A percentile compares a stretch with the other conserved stretches of the same genome.
These are phyloP conservation scores for Chaetoderma sp. DNA, from an alignment of 2,888 invertebrate species.

Conservation along the genomic window DNA sequence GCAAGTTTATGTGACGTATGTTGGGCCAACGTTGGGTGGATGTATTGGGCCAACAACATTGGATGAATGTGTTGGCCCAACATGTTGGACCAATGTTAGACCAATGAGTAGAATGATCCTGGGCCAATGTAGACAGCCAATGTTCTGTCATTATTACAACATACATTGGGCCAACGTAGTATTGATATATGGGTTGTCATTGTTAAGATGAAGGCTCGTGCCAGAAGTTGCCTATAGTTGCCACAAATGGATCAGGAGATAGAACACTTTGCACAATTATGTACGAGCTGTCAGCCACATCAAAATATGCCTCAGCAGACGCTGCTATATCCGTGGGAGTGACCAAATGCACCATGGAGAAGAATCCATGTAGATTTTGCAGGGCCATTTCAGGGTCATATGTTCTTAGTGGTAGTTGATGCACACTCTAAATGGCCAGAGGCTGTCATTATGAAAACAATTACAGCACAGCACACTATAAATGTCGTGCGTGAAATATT, in stretches of 20 bases:
- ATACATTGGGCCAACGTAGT: too few species aligned
- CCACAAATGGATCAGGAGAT: constrained; percentile 2
- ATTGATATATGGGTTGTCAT: too few species aligned
- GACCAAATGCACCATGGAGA: constrained; percentile 11
- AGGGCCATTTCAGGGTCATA: constrained; percentile 12
- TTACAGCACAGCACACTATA: constrained; percentile 9
- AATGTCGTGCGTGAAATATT: neutral
- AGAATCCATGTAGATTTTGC: constrained; percentile 24
- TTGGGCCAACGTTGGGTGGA: too few species aligned
- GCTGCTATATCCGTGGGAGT: constrained; percentile 26
- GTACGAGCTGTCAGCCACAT: constrained; percentile 7
- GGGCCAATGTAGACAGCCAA: too few species aligned
- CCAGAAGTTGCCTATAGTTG: too few species aligned
- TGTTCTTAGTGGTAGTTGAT: constrained; percentile 21
- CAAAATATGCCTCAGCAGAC: constrained; percentile 16
- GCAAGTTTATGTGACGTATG: too few species aligned
- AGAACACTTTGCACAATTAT: neutral
- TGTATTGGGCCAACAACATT: too few species aligned
- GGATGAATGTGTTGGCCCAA: too few species aligned
- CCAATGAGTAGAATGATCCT: too few species aligned
- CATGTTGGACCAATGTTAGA: too few species aligned
- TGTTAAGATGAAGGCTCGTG: constrained; percentile 78
- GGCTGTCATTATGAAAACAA: constrained; percentile 7
- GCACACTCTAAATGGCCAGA: constrained; percentile 27
- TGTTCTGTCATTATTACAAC: too few species aligned